A percentile compares a stretch with the other conserved stretches of the same genome.
Evolutionary conservation across 1,140 invertebrate genomes (phyloP).

Genomic region (Macrotrachela quadricornifera): DNA sequence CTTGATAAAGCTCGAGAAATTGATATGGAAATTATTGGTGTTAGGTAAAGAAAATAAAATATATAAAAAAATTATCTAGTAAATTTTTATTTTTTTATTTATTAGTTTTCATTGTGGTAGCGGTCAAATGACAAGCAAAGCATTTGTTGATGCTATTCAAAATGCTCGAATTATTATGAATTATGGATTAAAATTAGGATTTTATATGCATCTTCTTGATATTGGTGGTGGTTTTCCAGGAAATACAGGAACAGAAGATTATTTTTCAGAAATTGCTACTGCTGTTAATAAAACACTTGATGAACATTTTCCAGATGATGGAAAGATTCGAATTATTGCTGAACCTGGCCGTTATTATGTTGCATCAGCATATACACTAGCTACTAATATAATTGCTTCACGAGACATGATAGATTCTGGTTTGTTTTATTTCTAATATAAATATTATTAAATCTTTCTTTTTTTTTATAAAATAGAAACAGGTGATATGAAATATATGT

Average conservation of each 20-base stretch:
- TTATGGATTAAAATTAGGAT: conserved; percentile 23
- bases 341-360: conserved; percentile 83
- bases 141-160: conserved; percentile 29
- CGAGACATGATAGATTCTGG: conserved; percentile 28
- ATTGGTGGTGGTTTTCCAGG: conserved; percentile 36
- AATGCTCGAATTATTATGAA: conserved; percentile 29
- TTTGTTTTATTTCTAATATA: too few relatives aligned
- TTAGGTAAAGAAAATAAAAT: neutral
- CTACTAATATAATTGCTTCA: conserved; percentile 61
- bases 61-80: too few relatives aligned
- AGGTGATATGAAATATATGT: conserved; percentile 19
- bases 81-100: too few relatives aligned
- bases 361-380: conserved; percentile 71
- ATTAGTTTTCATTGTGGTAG: conserved; percentile 35
- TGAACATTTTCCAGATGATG: conserved; percentile 45
- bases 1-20: conserved; percentile 49
- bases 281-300: conserved; percentile 45
- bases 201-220: conserved; percentile 30
- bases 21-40: conserved; percentile 53
- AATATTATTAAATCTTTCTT: too few relatives aligned
- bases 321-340: conserved; percentile 60
- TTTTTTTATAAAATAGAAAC: too few relatives aligned
- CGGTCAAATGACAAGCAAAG: conserved; percentile 30
- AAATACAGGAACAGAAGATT: conserved; percentile 8
- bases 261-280: conserved; percentile 14